Base-by-base conservation (phyloP, 1,140 invertebrate species). In the Bombus turneri region DNA sequence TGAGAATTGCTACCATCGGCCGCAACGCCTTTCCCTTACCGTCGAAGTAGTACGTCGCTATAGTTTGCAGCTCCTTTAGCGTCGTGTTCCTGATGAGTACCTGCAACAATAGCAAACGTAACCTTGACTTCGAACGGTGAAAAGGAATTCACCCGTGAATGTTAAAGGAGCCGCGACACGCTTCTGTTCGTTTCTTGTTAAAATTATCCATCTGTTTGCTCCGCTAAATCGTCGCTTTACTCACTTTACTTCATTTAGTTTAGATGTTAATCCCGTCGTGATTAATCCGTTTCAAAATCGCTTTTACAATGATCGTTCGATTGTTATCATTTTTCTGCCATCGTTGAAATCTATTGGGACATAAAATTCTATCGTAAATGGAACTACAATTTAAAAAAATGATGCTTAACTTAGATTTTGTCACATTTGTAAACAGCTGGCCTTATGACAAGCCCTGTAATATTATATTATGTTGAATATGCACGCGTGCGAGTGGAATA, bases 31-130 rank as follows among this genome's bases (percentile, higher is more conserved):
- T 99, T 86, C 99, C 99, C 94, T 99, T 97, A 53, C 98, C 98
- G 96, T 99, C 98, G 95, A 99, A 99, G 95, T 99, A 99, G 95
- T 99, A 99, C 90, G 97, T 97, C 73, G 98, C 97, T 95, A 99
- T 98, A 90, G 97, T 97, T 93, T 97, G 97, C 91, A 99, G 95
- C 94, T 98, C 97, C 78, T 97, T 95, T 93, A 97, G 96, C 93
- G 97, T 97, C 90, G 98, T 98, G 92, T 97, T 97, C 91, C 95
- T 96, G 91, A 96, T 95, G 91, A 98, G 95, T 95, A 97, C 96
- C 98, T 98, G 94, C 78, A 96, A 95, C 91, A 95, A 87, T 90
- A 75, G 85, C 34, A 83, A 80, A 83, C 82, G 41, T 84, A 86
- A 92, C 86, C 88, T 89, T 90, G 86, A 93, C 89, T 91, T 47